These are phyloP conservation scores for Sphaeramia orbicularis DNA, from an alignment of 2,797 vertebrate species.

Conservation along the genomic window DNA sequence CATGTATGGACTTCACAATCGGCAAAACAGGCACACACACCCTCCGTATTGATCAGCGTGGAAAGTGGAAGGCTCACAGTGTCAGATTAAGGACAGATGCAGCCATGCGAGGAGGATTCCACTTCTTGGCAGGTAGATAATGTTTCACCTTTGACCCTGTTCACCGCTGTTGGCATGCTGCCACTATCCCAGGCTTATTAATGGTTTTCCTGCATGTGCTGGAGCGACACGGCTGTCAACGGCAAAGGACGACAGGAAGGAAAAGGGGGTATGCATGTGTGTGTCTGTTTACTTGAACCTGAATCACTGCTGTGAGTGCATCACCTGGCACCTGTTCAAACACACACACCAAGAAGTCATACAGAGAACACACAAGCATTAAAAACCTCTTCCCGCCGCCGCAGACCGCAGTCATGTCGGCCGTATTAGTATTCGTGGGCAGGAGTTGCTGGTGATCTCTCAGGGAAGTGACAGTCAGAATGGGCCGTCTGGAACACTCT, in stretches of 20 bases:
- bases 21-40: slow-evolving; percentile 10
- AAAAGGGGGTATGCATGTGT: slow-evolving; percentile 11
- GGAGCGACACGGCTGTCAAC: slow-evolving; percentile 47
- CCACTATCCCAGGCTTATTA: slow-evolving; percentile 52
- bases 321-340: slow-evolving; percentile 31
- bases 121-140: slow-evolving; percentile 50
- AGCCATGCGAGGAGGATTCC: slow-evolving; percentile 29
- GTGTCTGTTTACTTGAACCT: slow-evolving; percentile 30
- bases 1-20: slow-evolving; percentile 1
- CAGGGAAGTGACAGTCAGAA: slow-evolving; percentile 81
- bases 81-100: slow-evolving; percentile 55
- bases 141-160: slow-evolving; percentile 65
- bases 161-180: slow-evolving; percentile 44
- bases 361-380: slow-evolving; percentile 7
- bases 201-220: slow-evolving; percentile 68
- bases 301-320: slow-evolving; percentile 5
- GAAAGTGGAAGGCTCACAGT: slow-evolving; percentile 39
- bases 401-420: slow-evolving; percentile 44
- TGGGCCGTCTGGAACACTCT: slow-evolving; percentile 74
- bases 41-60: slow-evolving; percentile 13
- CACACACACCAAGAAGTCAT: neutral
- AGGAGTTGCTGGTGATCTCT: slow-evolving; percentile 78
- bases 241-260: slow-evolving; percentile 47
- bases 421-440: slow-evolving; percentile 77
- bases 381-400: slow-evolving; percentile 24